Percentiles rank a stretch among this genome's conserved stretches.
phyloP scores from a whole-genome alignment of 2,888 invertebrate genomes.

The Hypselothyrea guttata region DNA sequence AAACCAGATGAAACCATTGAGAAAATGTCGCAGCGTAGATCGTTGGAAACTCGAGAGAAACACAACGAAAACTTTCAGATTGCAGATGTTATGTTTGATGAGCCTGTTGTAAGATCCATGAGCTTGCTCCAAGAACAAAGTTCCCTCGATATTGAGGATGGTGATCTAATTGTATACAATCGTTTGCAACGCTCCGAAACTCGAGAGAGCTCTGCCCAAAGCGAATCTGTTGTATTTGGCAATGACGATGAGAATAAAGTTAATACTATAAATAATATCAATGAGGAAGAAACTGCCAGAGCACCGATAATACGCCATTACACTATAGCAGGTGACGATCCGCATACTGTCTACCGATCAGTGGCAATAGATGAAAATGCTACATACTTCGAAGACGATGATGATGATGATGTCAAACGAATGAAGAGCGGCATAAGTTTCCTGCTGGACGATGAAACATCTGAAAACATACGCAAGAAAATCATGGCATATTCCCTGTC shows the following conservation, averaged over 20 bases:
- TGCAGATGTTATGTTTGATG: slow-evolving; percentile 56
- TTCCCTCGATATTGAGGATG: slow-evolving; percentile 66
- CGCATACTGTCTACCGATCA: slow-evolving; percentile 58
- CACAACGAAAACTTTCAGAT: slow-evolving; percentile 9
- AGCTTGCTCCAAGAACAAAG: slow-evolving; percentile 55
- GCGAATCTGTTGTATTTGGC: slow-evolving; percentile 72
- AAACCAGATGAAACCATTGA: slow-evolving; percentile 71
- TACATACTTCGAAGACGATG: slow-evolving; percentile 47
- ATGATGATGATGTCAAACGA: slow-evolving; percentile 10
- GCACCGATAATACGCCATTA: slow-evolving; percentile 62
- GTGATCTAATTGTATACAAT: slow-evolving; percentile 66
- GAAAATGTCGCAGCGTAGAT: slow-evolving; percentile 69
- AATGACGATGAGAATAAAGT: slow-evolving; percentile 24
- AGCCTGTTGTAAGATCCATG: slow-evolving; percentile 63
- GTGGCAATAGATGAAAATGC: slow-evolving; percentile 69
- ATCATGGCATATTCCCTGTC: slow-evolving; percentile 80
- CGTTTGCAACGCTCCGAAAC: slow-evolving; percentile 64
- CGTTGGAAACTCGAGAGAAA: slow-evolving; percentile 51
- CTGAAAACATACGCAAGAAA: slow-evolving; percentile 78
- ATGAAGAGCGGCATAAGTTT: slow-evolving; percentile 53
- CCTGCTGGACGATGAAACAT: slow-evolving; percentile 71
- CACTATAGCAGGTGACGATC: slow-evolving; percentile 64
- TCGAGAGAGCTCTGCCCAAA: slow-evolving; percentile 73
- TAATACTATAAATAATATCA: slow-evolving; percentile 2
- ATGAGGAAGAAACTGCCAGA: slow-evolving; percentile 37